Evolutionary conservation across 2,113 vertebrate genomes (phyloP), one percentile per base, ranked within the genome.

Genomic region (Phyllopteryx taeniolatus): DNA sequence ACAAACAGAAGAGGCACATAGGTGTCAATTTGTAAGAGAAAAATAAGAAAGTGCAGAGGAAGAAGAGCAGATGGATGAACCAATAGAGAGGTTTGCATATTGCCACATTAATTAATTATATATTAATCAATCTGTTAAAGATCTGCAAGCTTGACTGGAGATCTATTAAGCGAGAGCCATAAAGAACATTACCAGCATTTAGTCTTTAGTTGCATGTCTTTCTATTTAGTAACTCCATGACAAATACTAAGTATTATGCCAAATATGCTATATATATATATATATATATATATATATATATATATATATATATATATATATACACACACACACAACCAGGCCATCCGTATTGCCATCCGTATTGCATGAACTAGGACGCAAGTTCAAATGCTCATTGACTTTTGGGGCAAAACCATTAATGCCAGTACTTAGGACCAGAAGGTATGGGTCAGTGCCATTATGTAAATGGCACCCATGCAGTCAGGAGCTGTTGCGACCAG

Each of bases 381-480:
- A 62, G 68, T 67, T 70, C 66, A 75, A 43, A 6, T 1, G 39
- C 39, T 35, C 78, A 84, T 87, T 80, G 86, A 87, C 79, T 83
- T 83, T 75, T 76, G 19, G 73, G 73, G 68, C 76, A 53, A 53
- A 42, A 75, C 85, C 88, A 85, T 91, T 91, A 85, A 60, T 75
- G 70, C 70, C 31, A 65, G 59, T 67, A 31, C 70, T 62, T 70
- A 74, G 74, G 73, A 71, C 82, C 44, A 35, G 74, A 65, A 83
- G 78, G 74, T 81, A 73, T 78, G 81, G 89, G 89, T 92, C 86
- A 91, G 70, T 80, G 72, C 85, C 54, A 81, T 68, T 79, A 62
- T 80, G 73, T 80, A 75, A 31, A 62, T 82, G 78, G 70, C 74
- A 78, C 81, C 79, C 83, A 39, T 39, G 35, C 35, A 82, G 72